Conservation (phyloP, 2,888 invertebrate genomes). For the Pycnomerus fuliginosus region DNA sequence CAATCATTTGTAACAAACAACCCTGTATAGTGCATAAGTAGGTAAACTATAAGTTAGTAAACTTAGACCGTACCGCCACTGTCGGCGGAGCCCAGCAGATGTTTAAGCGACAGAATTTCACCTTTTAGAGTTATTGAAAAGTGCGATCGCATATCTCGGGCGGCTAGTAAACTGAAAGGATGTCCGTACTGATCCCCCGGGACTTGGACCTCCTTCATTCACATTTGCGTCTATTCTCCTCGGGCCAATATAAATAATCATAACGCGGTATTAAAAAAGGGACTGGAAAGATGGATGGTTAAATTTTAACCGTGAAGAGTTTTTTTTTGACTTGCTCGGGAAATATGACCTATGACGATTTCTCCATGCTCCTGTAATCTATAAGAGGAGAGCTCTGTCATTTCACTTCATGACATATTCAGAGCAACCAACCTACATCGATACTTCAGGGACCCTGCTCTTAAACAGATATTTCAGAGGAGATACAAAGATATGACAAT, state of each 20-base stretch:
- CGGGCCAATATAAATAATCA: conserved; percentile 12
- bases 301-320: conserved; percentile 6
- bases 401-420: conserved; percentile 45
- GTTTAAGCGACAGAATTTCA: conserved; percentile 41
- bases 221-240: conserved; percentile 10
- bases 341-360: no score
- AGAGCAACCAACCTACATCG: conserved; percentile 43
- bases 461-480: conserved; percentile 23
- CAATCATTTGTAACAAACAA: no score
- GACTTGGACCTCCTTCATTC: conserved; percentile 17
- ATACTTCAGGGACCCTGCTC: conserved; percentile 14
- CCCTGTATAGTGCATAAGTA: no score
- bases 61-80: no score
- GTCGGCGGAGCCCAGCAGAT: no score
- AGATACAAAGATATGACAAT: conserved; percentile 25
- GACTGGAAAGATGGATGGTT: conserved; percentile 3
- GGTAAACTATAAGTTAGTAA: no score
- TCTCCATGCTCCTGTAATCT: conserved; percentile 18
- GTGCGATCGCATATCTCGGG: conserved; percentile 50
- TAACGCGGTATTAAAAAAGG: conserved; percentile 14
- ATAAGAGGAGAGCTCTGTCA: conserved; percentile 17
- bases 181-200: conserved; percentile 33
- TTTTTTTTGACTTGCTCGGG: no score
- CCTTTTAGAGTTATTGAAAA: conserved; percentile 54
- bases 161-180: conserved; percentile 46